These are phyloP conservation scores for Chlorodrepanis virens DNA, from an alignment of 2,113 vertebrate genomes.

Conservation along the genomic window DNA sequence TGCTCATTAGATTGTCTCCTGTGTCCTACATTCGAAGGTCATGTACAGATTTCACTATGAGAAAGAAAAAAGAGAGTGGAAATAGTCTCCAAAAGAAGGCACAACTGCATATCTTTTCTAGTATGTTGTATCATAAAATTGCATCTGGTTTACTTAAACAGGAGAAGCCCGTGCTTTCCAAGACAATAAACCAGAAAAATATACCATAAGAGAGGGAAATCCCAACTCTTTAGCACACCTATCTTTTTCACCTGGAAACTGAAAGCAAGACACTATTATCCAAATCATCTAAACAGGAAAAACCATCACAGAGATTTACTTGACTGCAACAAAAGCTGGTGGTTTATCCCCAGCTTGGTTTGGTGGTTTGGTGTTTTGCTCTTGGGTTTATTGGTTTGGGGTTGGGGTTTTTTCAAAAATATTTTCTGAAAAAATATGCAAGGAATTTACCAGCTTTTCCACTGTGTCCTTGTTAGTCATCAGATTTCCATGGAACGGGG, in stretches of 20 bases:
- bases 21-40: neutral
- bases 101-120: neutral
- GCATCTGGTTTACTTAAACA: neutral
- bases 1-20: neutral
- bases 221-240: neutral
- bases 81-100: neutral
- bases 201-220: neutral
- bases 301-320: neutral
- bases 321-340: neutral
- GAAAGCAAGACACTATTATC: neutral
- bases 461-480: neutral
- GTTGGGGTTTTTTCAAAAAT: accelerated
- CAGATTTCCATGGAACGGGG: neutral
- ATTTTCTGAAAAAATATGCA: neutral
- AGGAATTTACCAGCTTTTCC: neutral
- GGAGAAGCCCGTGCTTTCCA: neutral
- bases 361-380: neutral
- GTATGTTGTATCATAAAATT: neutral
- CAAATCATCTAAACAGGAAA: neutral
- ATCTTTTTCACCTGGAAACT: neutral
- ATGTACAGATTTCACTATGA: neutral
- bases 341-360: neutral
- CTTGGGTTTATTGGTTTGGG: neutral
- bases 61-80: neutral
- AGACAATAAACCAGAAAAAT: neutral